A percentile compares a stretch with the other conserved stretches of the same genome.
phyloP scores from a whole-genome alignment of 2,797 vertebrate species.

The Macropus fuliginosus region DNA sequence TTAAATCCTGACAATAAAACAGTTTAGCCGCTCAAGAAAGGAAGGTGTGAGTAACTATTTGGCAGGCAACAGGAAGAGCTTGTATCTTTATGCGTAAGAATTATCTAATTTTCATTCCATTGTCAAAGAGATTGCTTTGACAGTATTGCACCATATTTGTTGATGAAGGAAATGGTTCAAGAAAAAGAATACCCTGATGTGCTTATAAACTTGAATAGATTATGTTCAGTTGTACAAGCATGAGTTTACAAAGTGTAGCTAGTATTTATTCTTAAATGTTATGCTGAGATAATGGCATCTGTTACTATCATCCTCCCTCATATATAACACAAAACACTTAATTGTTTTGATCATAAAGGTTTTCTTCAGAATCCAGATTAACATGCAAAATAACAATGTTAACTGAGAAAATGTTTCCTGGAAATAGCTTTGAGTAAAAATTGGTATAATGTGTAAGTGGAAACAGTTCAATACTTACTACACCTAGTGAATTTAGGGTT shows the following conservation, averaged over 20 bases:
- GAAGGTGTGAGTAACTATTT: background rate
- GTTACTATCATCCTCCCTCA: constrained; percentile 31
- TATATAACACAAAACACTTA: background rate
- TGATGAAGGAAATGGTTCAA: accelerated
- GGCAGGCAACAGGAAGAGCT: accelerated
- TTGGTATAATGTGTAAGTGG: background rate
- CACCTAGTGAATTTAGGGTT: background rate
- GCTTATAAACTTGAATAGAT: constrained; percentile 49
- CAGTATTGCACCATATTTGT: background rate
- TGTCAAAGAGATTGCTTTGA: background rate
- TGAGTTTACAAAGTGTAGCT: constrained; percentile 59
- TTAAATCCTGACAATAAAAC: background rate
- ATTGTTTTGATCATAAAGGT: background rate
- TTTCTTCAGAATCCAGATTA: background rate
- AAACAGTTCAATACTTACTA: background rate
- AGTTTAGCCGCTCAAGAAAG: background rate
- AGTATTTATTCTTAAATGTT: constrained; percentile 60
- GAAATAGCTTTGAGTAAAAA: background rate
- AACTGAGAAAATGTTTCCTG: accelerated
- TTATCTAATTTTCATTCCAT: background rate
- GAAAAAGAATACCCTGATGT: background rate
- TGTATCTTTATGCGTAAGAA: background rate
- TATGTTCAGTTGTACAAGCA: constrained; percentile 55
- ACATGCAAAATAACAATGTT: accelerated
- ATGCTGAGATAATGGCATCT: constrained; percentile 59